phyloP scores from a whole-genome alignment of 2,797 vertebrate genomes.

The Cephalopachus bancanus region DNA sequence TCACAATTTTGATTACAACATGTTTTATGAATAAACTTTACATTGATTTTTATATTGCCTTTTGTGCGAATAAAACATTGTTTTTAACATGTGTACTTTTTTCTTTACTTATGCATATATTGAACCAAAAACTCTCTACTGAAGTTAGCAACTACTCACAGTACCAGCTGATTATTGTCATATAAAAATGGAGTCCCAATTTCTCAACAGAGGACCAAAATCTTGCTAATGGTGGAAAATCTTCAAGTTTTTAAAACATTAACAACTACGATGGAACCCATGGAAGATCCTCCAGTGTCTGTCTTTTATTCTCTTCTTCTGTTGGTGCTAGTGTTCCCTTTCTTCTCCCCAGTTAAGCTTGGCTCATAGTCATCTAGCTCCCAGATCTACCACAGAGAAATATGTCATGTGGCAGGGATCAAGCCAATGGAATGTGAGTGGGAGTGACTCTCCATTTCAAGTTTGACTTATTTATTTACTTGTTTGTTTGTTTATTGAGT shows the following conservation, averaged over 20 bases:
- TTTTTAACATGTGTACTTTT: not conserved
- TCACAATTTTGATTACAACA: not conserved
- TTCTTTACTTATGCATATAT: not conserved
- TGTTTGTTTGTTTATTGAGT: too few species aligned
- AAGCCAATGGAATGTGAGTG: not conserved
- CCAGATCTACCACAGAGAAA: not conserved
- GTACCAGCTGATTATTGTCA: not conserved
- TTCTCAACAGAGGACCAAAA: not conserved
- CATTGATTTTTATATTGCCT: not conserved
- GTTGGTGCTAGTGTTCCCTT: fast-evolving
- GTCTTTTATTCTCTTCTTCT: too few species aligned
- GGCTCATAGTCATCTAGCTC: not conserved
- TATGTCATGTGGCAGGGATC: not conserved
- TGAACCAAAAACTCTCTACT: not conserved
- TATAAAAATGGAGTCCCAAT: not conserved
- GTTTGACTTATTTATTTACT: not conserved
- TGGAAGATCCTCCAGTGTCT: not conserved
- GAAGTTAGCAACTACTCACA: not conserved
- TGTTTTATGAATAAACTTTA: not conserved
- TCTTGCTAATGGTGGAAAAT: not conserved
- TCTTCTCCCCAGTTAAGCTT: not conserved
- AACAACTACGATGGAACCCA: not conserved
- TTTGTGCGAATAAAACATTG: not conserved
- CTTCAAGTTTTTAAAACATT: not conserved
- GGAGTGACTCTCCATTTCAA: not conserved